Percentiles rank a stretch among this genome's conserved stretches.
Conservation (phyloP, 2,797 vertebrate species). For the Chaenodraco wilsoni region DNA sequence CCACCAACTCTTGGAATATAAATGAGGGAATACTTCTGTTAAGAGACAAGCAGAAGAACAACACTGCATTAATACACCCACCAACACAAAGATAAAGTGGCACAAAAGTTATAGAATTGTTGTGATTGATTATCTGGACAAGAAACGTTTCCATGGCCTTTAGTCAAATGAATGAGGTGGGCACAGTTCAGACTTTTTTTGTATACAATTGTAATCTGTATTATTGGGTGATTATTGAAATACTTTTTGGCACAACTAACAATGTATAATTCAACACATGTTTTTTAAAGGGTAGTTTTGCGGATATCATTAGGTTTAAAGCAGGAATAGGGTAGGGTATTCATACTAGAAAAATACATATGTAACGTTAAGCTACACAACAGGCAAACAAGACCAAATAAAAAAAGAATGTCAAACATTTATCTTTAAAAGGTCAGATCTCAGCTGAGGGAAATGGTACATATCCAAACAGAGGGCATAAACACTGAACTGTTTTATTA, state of each 20-base stretch:
- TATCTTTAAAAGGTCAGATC: too few relatives aligned
- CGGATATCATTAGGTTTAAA: neutral
- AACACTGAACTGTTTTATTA: too few relatives aligned
- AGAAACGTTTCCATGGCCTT: too few relatives aligned
- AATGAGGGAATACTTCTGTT: conserved; percentile 50
- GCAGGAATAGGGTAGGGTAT: neutral
- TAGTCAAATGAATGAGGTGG: neutral
- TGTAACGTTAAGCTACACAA: neutral
- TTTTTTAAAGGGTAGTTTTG: neutral
- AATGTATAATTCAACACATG: neutral
- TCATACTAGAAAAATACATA: neutral
- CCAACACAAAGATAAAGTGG: neutral
- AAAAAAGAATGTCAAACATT: neutral
- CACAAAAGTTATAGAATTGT: neutral
- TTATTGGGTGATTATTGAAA: neutral
- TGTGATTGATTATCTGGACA: neutral
- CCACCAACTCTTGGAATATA: conserved; percentile 40
- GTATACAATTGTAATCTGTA: neutral
- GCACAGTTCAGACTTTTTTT: neutral
- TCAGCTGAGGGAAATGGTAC: too few relatives aligned
- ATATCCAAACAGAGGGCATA: too few relatives aligned
- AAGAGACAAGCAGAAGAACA: conserved; percentile 4
- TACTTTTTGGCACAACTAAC: too few relatives aligned
- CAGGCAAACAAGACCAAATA: too few relatives aligned
- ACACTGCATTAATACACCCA: neutral